phyloP scores from a whole-genome alignment of 2,113 vertebrate species.

The Peromyscus californicus region DNA sequence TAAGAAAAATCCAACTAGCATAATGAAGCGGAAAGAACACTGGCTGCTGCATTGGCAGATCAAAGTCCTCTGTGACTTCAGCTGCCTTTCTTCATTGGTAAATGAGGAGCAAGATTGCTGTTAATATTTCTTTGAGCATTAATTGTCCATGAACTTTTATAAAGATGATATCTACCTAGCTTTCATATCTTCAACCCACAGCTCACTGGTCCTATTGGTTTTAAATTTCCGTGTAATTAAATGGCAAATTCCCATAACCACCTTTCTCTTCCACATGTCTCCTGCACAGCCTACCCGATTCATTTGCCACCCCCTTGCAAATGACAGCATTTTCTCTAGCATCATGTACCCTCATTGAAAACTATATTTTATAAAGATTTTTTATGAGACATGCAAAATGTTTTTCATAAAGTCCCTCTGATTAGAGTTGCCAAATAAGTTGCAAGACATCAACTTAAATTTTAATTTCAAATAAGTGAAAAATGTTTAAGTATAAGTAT shows the following conservation, averaged over 20 bases:
- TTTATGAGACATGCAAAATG: neutral
- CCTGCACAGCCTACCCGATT: neutral
- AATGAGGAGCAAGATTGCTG: constrained; percentile 65
- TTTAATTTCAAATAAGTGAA: constrained; percentile 54
- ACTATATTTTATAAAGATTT: constrained; percentile 1
- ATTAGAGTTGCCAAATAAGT: constrained; percentile 30
- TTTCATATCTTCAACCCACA: constrained; percentile 69
- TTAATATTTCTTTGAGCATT: constrained; percentile 74
- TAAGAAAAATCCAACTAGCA: constrained; percentile 27
- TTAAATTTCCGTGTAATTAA: constrained; percentile 67
- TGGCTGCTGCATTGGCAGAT: constrained; percentile 42
- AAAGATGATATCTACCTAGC: constrained; percentile 74
- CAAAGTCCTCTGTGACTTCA: constrained; percentile 49
- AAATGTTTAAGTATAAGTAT: constrained; percentile 3
- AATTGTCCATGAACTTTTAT: constrained; percentile 75
- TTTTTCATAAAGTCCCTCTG: neutral
- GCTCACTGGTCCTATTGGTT: constrained; percentile 58
- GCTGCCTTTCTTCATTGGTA: constrained; percentile 67
- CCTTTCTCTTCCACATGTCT: constrained; percentile 22
- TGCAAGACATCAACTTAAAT: neutral
- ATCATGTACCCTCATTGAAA: neutral
- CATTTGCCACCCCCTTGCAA: neutral
- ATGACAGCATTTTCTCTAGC: neutral
- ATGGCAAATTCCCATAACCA: constrained; percentile 24
- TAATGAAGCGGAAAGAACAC: constrained; percentile 43